Base-by-base conservation (phyloP, 2,113 vertebrate genomes). In the Mixornis gularis region DNA sequence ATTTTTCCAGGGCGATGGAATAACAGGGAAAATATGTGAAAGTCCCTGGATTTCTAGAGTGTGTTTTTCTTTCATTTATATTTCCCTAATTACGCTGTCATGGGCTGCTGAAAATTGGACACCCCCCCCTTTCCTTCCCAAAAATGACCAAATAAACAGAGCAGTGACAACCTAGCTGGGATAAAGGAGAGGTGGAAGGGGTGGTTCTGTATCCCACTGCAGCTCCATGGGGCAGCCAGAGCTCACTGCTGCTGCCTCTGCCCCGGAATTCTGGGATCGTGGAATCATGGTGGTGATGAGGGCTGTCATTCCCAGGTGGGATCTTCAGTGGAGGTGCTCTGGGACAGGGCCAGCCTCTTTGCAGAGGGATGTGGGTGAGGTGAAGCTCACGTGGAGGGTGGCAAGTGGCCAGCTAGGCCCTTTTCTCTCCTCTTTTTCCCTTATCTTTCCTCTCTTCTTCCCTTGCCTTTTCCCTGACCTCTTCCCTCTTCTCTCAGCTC, bases 51-150 rank as follows among this genome's bases (percentile, higher is more conserved):
- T 89, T 91, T 94, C 69, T 49, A 53, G 79, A 53, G 71, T 11
- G 17, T 94, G 93, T 95, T 96, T 92, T 94, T 43, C 91, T 97
- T 97, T 89, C 94, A 96, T 96, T 96, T 90, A 10, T 91, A 94
- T 92, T 94, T 94, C 87, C 90, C 90, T 94, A 93, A 96, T 96
- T 96, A 90, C 1, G 68, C 88, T 96, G 94, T 96, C 94, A 93
- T 3, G 77, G 83, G 6, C 87, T 70, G 89, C 76, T 92, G 92
- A 74, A 90, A 92, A 92, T 87, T 78, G 81, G 44, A 36, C 40
- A 9, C 32, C 21, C 13, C 6, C 5, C 10, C n/a, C 11, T 56
- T 30, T 29, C 34, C 9, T 12, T 27, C 48, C 56, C 65, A 27
- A 49, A 59, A 95, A 48, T 26, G 70, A 51, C 87, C 93, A 64